phyloP scores from a whole-genome alignment of 2,888 invertebrate genomes.

The Lasioglossum morio region DNA sequence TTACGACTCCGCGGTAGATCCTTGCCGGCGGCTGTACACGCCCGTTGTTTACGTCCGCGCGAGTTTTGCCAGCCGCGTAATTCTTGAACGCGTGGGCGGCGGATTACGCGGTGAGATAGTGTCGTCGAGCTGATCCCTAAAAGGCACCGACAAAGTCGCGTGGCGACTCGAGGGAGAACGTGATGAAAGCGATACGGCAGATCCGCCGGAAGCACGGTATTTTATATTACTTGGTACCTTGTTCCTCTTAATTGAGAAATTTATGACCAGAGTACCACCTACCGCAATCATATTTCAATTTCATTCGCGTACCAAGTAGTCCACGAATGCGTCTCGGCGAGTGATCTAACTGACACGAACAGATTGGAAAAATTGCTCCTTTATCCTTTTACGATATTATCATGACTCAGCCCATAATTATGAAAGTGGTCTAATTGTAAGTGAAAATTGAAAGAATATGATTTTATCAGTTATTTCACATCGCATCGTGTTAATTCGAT shows the following conservation, averaged over 20 bases:
- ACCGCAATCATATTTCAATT: background rate
- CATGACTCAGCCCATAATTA: too few species aligned
- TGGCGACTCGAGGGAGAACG: constrained; percentile 43
- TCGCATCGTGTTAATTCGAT: too few species aligned
- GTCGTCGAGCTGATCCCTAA: constrained; percentile 60
- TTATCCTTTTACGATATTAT: background rate
- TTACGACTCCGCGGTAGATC: background rate
- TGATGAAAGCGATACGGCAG: constrained; percentile 52
- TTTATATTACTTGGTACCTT: constrained; percentile 24
- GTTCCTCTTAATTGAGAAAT: constrained; percentile 35
- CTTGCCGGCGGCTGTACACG: background rate
- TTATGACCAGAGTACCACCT: background rate
- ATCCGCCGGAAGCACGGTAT: constrained; percentile 43
- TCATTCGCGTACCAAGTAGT: background rate
- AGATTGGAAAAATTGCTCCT: background rate
- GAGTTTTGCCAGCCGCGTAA: constrained; percentile 37
- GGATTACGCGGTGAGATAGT: constrained; percentile 59
- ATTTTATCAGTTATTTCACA: too few species aligned
- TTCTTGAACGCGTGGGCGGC: constrained; percentile 59
- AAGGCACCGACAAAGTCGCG: constrained; percentile 70
- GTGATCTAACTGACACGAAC: background rate
- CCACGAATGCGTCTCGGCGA: background rate
- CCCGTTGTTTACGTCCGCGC: constrained; percentile 34
- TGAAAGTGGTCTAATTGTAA: too few species aligned
- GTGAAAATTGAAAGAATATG: too few species aligned